These are phyloP conservation scores for Mesitornis unicolor DNA, from an alignment of 2,113 vertebrate genomes.

Conservation along the genomic window DNA sequence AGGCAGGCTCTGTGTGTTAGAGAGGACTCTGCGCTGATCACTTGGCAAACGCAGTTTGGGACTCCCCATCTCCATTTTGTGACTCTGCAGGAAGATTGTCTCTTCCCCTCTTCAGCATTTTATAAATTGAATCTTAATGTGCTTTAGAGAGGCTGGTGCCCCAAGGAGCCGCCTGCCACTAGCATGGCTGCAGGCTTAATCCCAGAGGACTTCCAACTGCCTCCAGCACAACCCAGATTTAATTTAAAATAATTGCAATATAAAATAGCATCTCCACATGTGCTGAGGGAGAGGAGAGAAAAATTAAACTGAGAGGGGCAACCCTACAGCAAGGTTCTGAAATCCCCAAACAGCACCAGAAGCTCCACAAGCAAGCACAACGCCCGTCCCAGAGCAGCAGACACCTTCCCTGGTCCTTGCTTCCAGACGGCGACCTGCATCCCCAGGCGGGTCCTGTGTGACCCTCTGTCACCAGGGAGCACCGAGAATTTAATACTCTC, in stretches of 20 bases:
- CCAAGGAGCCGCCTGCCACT: too few relatives aligned
- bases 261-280: slow-evolving; percentile 39
- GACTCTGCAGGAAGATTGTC: neutral
- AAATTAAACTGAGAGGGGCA: slow-evolving; percentile 69
- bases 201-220: slow-evolving; percentile 39
- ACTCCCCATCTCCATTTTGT: neutral
- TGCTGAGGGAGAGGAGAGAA: slow-evolving; percentile 57
- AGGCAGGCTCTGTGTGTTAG: neutral
- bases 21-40: neutral
- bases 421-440: neutral
- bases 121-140: neutral
- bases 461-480: neutral
- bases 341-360: slow-evolving; percentile 51
- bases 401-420: neutral
- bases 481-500: neutral
- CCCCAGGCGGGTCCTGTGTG: neutral
- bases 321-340: slow-evolving; percentile 14
- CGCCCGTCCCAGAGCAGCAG: neutral
- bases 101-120: neutral
- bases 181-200: slow-evolving; percentile 17
- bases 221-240: slow-evolving; percentile 61
- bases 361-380: neutral
- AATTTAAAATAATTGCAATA: slow-evolving; percentile 67
- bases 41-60: neutral
- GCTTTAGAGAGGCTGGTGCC: neutral